phyloP scores from a whole-genome alignment of 2,888 invertebrate genomes.

The Crossocerus cetratus region DNA sequence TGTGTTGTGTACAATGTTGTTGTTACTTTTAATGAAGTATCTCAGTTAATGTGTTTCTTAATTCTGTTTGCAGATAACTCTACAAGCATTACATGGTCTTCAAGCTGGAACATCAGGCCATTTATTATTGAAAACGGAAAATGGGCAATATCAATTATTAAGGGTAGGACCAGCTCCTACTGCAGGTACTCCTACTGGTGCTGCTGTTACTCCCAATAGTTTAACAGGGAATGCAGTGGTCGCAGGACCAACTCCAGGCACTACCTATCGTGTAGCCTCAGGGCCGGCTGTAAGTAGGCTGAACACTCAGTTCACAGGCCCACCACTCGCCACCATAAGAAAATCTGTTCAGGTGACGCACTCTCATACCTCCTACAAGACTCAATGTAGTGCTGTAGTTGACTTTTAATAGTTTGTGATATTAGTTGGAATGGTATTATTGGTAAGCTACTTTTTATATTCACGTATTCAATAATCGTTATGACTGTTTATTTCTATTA shows the following conservation, averaged over 20 bases:
- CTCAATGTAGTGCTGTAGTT: conserved; percentile 74
- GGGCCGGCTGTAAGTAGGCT: conserved; percentile 91
- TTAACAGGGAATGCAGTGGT: conserved; percentile 72
- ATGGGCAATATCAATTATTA: conserved; percentile 95
- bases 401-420: conserved; percentile 61
- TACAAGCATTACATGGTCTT: conserved; percentile 91
- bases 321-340: conserved; percentile 81
- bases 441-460: conserved; percentile 53
- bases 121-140: conserved; percentile 96
- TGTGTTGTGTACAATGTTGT: no score
- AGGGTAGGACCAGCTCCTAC: conserved; percentile 90
- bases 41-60: background rate
- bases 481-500: conserved; percentile 6
- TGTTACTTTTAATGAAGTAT: background rate
- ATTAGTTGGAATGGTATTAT: conserved; percentile 67
- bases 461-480: conserved; percentile 24
- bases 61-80: conserved; percentile 83
- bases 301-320: conserved; percentile 80
- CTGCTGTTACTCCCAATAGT: conserved; percentile 76
- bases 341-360: conserved; percentile 78
- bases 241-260: conserved; percentile 74
- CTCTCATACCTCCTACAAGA: conserved; percentile 73
- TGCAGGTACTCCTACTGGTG: conserved; percentile 77
- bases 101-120: conserved; percentile 91
- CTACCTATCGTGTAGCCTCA: conserved; percentile 90